Base-by-base conservation (phyloP, 2,113 vertebrate species). In the Merops nubicus region DNA sequence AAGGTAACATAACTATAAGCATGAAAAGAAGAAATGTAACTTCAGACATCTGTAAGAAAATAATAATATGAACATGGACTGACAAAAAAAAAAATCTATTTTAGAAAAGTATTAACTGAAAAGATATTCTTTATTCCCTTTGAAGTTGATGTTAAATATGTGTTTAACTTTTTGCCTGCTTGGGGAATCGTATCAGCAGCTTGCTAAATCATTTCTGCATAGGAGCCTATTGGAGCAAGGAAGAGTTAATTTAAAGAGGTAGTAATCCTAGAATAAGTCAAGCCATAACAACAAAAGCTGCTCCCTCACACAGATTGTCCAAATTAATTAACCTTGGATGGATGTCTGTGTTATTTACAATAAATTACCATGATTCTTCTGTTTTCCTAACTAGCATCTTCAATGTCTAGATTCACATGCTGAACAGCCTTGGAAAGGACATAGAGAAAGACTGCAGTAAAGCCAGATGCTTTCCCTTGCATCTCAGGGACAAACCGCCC, bases 121-220 rank as follows among this genome's bases (percentile, higher is more conserved):
- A 64, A 56, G 36, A 75, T 74, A 81, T 62, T 89, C 36, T 87
- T 82, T 87, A 91, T 89, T 92, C 80, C 62, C 69, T 89, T 89
- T 93, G 70, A 91, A 91, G 77, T 1, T 51, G 25, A 85, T 56
- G 56, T 89, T 91, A 93, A 95, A 80, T 87, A 89, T 15, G 20
- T 94, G 45, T 57, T 95, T 96, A 91, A 95, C 87, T 65, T 92
- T 47, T 53, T 94, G 53, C 53, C 77, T 73, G 2, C 62, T 82
- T 0, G 1, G 60, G 68, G 74, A 85, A 56, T 67, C 69, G 36
- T 26, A 60, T 7, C 64, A 91, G 83, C 48, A 87, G 40, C 56
- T 47, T 63, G 29, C 47, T 85, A 68, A 92, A 85, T 87, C 28
- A n/a, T 80, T 89, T 60, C 89, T 85, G 60, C 21, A 34, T 7